Conservation (phyloP, 2,113 vertebrate genomes). For the Serinus canaria region DNA sequence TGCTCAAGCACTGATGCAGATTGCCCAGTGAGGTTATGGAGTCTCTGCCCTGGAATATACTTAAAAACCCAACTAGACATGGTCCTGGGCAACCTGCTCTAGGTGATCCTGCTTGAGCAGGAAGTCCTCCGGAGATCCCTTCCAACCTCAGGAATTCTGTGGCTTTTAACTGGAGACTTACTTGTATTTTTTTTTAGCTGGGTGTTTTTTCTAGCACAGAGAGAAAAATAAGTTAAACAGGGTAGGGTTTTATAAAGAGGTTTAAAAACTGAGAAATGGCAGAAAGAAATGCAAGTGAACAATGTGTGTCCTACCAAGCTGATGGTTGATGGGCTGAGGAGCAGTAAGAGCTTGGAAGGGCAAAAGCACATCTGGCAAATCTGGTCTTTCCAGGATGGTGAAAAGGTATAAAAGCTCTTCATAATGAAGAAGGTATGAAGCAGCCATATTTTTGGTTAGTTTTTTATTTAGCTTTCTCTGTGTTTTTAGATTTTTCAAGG, state of each 20-base stretch:
- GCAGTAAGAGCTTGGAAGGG: background rate
- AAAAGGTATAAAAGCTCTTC: background rate
- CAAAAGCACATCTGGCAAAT: background rate
- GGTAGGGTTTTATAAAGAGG: background rate
- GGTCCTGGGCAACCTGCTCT: background rate
- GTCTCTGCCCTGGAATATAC: background rate
- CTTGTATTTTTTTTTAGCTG: background rate
- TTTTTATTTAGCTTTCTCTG: background rate
- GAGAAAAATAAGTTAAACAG: background rate
- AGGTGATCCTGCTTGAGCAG: background rate
- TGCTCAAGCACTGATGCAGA: background rate
- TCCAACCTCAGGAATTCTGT: background rate
- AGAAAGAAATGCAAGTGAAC: background rate
- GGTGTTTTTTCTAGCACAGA: background rate
- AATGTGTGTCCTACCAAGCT: background rate
- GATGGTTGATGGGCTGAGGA: background rate
- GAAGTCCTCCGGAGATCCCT: background rate
- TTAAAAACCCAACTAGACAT: background rate
- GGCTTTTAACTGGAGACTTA: background rate
- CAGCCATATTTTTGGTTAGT: background rate
- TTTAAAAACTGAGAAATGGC: background rate
- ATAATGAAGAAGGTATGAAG: background rate
- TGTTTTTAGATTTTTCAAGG: slow-evolving; percentile 18
- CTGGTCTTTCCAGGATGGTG: background rate
- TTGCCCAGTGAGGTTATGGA: background rate